Evolutionary conservation across 2,797 vertebrate genomes (phyloP).

Genomic region (Trachops cirrhosus): DNA sequence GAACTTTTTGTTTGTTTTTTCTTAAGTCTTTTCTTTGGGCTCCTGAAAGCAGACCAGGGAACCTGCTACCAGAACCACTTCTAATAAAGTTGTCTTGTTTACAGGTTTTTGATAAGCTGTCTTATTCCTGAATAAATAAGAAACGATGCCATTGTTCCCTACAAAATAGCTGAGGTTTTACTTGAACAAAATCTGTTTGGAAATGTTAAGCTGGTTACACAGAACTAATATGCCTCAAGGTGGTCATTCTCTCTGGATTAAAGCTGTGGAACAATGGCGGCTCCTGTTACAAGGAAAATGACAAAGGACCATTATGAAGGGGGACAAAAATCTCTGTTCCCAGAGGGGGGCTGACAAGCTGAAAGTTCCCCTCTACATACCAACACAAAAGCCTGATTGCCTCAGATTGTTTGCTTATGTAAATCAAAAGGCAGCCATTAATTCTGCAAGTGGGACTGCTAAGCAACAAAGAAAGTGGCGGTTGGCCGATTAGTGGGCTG

Average conservation of each 20-base stretch:
- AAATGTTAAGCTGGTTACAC: constrained; percentile 90
- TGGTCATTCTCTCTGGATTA: constrained; percentile 90
- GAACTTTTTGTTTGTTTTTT: not conserved
- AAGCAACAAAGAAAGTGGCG: constrained; percentile 51
- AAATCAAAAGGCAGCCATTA: constrained; percentile 81
- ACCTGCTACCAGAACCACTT: not conserved
- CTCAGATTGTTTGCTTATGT: constrained; percentile 82
- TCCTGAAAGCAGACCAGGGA: not conserved
- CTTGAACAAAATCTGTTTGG: constrained; percentile 75
- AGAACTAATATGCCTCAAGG: constrained; percentile 81
- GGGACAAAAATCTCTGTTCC: constrained; percentile 89
- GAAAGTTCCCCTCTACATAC: constrained; percentile 82
- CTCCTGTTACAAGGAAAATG: constrained; percentile 83
- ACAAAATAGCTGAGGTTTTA: constrained; percentile 71
- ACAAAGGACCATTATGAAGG: constrained; percentile 91
- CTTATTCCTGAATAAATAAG: constrained; percentile 30
- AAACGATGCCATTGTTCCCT: constrained; percentile 27
- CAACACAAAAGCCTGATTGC: constrained; percentile 83
- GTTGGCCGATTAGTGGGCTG: constrained; percentile 70
- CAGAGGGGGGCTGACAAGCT: constrained; percentile 81
- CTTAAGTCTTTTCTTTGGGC: not conserved
- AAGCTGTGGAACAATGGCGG: constrained; percentile 85
- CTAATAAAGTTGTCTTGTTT: constrained; percentile 33
- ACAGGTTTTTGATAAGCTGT: not conserved
- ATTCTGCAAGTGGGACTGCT: constrained; percentile 77